A percentile compares a stretch with the other conserved stretches of the same genome.
phyloP scores from a whole-genome alignment of 2,113 vertebrate species.

The Malaclemys terrapin region DNA sequence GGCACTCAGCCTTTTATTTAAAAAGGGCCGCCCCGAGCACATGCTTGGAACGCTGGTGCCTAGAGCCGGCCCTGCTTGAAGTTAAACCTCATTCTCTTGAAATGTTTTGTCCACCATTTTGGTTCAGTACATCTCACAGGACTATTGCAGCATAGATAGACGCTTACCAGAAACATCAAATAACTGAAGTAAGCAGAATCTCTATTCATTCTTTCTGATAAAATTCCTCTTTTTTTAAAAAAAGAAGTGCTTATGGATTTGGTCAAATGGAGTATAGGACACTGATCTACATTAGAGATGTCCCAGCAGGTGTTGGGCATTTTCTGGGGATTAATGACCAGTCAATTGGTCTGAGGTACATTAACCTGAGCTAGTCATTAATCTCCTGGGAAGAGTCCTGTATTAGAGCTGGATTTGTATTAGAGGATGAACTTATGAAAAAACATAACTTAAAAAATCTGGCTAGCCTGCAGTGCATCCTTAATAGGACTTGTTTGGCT shows the following conservation, averaged over 20 bases:
- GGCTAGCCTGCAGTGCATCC: neutral
- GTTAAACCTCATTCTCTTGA: neutral
- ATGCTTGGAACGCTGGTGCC: too few relatives aligned
- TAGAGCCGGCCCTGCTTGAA: neutral
- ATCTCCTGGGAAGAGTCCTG: constrained; percentile 64
- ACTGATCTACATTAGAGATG: constrained; percentile 65
- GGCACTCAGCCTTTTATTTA: too few relatives aligned
- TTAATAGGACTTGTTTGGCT: constrained; percentile 7
- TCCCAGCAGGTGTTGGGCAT: constrained; percentile 61
- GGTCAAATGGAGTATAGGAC: constrained; percentile 31
- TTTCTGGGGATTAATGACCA: constrained; percentile 74
- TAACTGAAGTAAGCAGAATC: constrained; percentile 14
- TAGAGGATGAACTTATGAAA: constrained; percentile 29
- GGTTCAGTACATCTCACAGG: constrained; percentile 8
- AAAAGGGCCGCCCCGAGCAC: too few relatives aligned
- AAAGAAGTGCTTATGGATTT: constrained; percentile 20
- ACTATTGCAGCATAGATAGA: constrained; percentile 34
- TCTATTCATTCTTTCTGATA: constrained; percentile 35
- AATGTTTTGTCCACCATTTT: constrained; percentile 15
- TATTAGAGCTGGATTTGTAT: constrained; percentile 52
- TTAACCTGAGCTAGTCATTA: constrained; percentile 73
- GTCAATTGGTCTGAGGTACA: constrained; percentile 74
- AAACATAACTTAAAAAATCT: constrained; percentile 61
- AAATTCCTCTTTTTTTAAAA: constrained; percentile 40
- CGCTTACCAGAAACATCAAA: constrained; percentile 50